A percentile compares a stretch with the other conserved stretches of the same genome.
These are phyloP conservation scores for Megathymus violae DNA, from an alignment of 1,140 invertebrate species.

Conservation along the genomic window DNA sequence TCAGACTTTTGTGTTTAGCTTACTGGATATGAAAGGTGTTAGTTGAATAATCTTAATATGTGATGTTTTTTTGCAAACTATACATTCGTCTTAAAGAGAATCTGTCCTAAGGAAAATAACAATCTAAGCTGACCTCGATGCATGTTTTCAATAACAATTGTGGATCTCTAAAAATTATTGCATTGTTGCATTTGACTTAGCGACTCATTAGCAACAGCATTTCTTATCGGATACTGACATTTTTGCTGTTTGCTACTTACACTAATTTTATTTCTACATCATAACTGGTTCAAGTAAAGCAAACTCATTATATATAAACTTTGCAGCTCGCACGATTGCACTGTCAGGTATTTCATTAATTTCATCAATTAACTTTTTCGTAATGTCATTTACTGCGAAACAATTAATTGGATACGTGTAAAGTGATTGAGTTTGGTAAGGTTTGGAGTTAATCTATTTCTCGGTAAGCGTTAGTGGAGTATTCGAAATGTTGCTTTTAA, in stretches of 20 bases:
- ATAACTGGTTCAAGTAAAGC: neutral
- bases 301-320: slow-evolving; percentile 9
- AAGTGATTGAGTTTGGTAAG: neutral
- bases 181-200: no score
- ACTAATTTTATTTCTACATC: neutral
- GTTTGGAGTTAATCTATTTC: slow-evolving; percentile 1
- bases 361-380: slow-evolving; percentile 31
- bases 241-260: neutral
- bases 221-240: no score
- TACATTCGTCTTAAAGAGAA: no score
- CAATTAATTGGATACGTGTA: slow-evolving; percentile 21
- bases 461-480: neutral
- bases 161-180: no score
- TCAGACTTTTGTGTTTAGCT: no score
- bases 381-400: slow-evolving; percentile 18
- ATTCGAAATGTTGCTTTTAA: neutral
- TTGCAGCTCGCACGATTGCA: slow-evolving; percentile 11
- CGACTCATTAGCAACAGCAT: no score
- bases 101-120: no score
- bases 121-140: no score
- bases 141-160: no score
- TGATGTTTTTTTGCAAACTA: no score
- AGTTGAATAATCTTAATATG: no score
- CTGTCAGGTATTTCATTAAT: slow-evolving; percentile 20
- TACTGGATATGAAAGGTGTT: no score